These are phyloP conservation scores for Heptranchias perlo DNA, from an alignment of 2,113 vertebrate species.

Conservation along the genomic window DNA sequence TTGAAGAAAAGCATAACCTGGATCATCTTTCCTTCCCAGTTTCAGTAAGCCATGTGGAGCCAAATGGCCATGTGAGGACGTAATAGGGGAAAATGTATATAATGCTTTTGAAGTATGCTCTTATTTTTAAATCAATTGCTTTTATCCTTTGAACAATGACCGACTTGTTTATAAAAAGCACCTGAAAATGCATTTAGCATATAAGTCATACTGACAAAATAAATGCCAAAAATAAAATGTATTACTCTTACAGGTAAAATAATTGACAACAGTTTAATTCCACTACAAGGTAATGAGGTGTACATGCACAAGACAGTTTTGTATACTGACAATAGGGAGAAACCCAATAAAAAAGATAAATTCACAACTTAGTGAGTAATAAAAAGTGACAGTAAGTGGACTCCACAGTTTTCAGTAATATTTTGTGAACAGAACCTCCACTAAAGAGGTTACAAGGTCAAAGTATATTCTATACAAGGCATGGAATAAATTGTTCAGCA, in stretches of 20 bases:
- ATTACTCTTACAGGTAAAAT: background rate
- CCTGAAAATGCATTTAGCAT: background rate
- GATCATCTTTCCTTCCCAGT: background rate
- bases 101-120: background rate
- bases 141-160: background rate
- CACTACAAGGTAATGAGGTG: background rate
- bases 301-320: background rate
- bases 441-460: background rate
- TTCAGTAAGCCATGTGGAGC: background rate
- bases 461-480: background rate
- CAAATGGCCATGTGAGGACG: background rate
- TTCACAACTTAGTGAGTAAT: background rate
- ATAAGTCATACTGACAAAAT: background rate
- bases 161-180: background rate
- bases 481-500: background rate
- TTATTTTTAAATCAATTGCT: conserved; percentile 3
- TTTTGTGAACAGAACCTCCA: background rate
- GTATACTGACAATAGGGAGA: background rate
- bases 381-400: background rate
- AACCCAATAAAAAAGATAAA: background rate
- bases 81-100: background rate
- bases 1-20: background rate
- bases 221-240: conserved; percentile 8
- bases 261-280: background rate
- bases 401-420: too few relatives aligned